Conservation (phyloP, 2,797 vertebrate species). For the Pelodytes ibericus region DNA sequence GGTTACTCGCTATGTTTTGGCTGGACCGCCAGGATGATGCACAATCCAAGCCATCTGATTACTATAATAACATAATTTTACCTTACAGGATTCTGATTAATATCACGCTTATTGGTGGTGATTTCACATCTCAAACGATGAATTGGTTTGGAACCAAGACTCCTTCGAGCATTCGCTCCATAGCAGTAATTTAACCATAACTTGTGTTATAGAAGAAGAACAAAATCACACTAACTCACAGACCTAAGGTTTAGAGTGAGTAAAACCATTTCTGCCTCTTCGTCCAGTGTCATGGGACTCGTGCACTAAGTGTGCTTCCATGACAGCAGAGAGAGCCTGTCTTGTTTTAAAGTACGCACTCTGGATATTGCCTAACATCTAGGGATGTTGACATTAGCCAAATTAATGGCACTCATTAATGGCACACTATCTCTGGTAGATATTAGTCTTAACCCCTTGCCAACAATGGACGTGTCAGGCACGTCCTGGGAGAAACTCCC, state of each 20-base stretch:
- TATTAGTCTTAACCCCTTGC: no score
- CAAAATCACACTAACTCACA: neutral
- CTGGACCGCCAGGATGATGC: neutral
- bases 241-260: neutral
- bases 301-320: no score
- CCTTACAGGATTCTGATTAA: conserved; percentile 17
- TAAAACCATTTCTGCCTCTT: no score
- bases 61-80: conserved; percentile 4
- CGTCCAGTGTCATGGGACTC: no score
- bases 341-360: no score
- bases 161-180: conserved; percentile 25
- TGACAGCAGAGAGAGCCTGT: no score
- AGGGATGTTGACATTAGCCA: no score
- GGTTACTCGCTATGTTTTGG: neutral
- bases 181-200: conserved; percentile 35
- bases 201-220: conserved; percentile 19
- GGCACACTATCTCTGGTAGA: no score
- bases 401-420: no score
- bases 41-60: conserved; percentile 34
- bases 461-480: no score
- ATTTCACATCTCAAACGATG: conserved; percentile 13
- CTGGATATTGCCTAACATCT: no score
- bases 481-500: no score
- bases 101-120: conserved; percentile 13
- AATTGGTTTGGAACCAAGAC: conserved; percentile 30